Conservation (phyloP, 2,888 invertebrate genomes). For the Empis livida region DNA sequence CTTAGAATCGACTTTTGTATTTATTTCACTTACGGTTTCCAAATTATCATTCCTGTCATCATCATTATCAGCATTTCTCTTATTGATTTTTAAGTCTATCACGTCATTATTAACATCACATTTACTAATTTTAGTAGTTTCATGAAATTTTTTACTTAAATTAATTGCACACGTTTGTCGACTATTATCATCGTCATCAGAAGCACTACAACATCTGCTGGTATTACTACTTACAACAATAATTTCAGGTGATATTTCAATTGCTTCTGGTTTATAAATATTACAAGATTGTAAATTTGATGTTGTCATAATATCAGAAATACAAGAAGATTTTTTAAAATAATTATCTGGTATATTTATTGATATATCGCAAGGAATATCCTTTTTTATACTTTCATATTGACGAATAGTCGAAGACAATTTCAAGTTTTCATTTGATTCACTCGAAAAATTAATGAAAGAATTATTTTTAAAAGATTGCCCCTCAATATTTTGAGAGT, state of each 20-base stretch:
- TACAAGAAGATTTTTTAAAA: constrained; percentile 8
- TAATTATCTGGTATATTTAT: constrained; percentile 12
- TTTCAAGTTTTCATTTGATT: background rate
- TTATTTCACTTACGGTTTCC: background rate
- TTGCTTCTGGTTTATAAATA: constrained; percentile 1
- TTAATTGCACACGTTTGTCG: constrained; percentile 10
- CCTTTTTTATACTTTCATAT: background rate
- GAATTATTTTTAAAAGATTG: too few species aligned
- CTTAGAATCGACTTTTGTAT: background rate
- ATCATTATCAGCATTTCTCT: background rate
- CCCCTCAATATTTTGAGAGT: too few species aligned
- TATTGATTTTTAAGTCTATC: background rate
- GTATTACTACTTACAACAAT: background rate
- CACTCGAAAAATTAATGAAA: background rate
- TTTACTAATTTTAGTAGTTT: constrained; percentile 51
- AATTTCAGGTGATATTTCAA: background rate
- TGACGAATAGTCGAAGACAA: background rate
- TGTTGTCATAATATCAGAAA: background rate
- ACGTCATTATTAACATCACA: constrained; percentile 1
- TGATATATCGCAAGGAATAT: constrained; percentile 8
- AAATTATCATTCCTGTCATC: background rate
- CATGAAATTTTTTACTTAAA: constrained; percentile 11
- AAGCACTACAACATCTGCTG: too few species aligned
- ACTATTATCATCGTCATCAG: background rate
- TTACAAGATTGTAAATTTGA: background rate